Conservation (phyloP, 2,797 vertebrate genomes). For the Hyperoplus immaculatus region DNA sequence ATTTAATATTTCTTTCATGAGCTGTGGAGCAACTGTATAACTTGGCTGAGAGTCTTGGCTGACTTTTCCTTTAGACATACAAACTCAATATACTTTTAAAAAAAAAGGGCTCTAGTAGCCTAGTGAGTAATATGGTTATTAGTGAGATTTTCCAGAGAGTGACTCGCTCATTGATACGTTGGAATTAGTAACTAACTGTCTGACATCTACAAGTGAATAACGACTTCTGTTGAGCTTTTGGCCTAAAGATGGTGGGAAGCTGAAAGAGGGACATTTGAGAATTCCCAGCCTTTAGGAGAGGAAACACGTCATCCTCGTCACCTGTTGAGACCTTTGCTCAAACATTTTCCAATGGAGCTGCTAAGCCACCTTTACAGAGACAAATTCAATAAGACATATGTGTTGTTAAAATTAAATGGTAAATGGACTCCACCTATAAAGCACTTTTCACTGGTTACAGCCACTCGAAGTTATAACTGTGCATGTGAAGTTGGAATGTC, state of each 20-base stretch:
- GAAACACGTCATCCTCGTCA: conserved; percentile 19
- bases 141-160: conserved; percentile 9
- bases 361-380: conserved; percentile 17
- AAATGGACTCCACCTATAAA: too few relatives aligned
- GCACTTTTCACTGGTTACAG: too few relatives aligned
- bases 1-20: not conserved
- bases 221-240: not conserved
- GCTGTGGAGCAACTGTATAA: not conserved
- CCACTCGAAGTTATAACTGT: not conserved
- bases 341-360: conserved; percentile 1
- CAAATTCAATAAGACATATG: too few relatives aligned
- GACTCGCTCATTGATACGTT: not conserved
- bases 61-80: conserved; percentile 3
- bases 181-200: not conserved
- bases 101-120: too few relatives aligned
- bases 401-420: too few relatives aligned
- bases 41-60: conserved; percentile 28
- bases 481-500: conserved; percentile 5
- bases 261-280: not conserved
- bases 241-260: not conserved
- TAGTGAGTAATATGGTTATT: conserved; percentile 8
- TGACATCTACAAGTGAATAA: not conserved
- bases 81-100: not conserved
- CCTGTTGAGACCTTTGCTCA: conserved; percentile 3
- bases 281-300: not conserved